A percentile compares a stretch with the other conserved stretches of the same genome.
These are phyloP conservation scores for Callospermophilus lateralis DNA, from an alignment of 2,113 vertebrate species.

Conservation along the genomic window DNA sequence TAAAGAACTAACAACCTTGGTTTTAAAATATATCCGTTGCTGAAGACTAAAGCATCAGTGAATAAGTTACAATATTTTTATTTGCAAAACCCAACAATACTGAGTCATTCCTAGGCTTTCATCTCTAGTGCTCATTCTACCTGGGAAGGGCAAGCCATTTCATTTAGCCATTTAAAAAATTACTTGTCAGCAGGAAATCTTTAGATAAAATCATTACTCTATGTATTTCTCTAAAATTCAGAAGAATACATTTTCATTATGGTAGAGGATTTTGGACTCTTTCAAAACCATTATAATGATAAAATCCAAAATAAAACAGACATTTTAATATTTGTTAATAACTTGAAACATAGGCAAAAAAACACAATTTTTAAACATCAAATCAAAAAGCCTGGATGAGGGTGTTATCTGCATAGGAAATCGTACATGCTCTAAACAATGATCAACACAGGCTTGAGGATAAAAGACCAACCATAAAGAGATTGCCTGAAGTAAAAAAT, in stretches of 20 bases:
- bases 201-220: constrained; percentile 52
- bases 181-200: not conserved
- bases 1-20: not conserved
- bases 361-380: constrained; percentile 37
- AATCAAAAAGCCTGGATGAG: constrained; percentile 47
- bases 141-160: constrained; percentile 49
- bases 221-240: constrained; percentile 41
- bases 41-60: not conserved
- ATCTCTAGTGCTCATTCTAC: constrained; percentile 52
- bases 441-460: not conserved
- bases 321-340: constrained; percentile 58
- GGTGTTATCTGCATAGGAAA: constrained; percentile 48
- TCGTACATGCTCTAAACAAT: constrained; percentile 42
- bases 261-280: not conserved
- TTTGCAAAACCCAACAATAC: constrained; percentile 65
- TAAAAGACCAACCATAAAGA: constrained; percentile 37
- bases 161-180: constrained; percentile 73
- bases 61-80: constrained; percentile 66
- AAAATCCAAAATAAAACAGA: constrained; percentile 29
- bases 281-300: not conserved
- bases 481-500: constrained; percentile 65
- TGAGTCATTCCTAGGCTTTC: constrained; percentile 78
- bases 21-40: constrained; percentile 1
- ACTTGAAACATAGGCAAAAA: constrained; percentile 52
- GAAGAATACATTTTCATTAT: constrained; percentile 47